A percentile compares a stretch with the other conserved stretches of the same genome.
Evolutionary conservation across 2,888 invertebrate genomes (phyloP).

Genomic region (Acleris emargana): DNA sequence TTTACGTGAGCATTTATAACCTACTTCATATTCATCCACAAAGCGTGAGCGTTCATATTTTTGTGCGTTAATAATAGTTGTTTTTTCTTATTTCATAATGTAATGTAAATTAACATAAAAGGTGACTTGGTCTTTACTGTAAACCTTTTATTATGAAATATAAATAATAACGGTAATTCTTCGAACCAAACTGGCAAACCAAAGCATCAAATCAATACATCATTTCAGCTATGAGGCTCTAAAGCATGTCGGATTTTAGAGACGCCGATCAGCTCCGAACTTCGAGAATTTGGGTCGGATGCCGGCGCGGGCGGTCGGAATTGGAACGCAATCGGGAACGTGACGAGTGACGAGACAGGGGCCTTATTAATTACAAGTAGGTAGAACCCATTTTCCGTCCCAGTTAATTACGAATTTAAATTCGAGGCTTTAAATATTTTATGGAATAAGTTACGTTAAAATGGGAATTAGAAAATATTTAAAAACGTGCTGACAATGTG

Average conservation of each 20-base stretch:
- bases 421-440: conserved; percentile 2
- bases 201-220: conserved; percentile 16
- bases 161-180: not conserved
- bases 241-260: conserved; percentile 7
- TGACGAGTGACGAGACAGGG: conserved; percentile 42
- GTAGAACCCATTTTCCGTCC: conserved; percentile 23
- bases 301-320: conserved; percentile 51
- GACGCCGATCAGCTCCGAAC: conserved; percentile 42
- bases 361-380: conserved; percentile 28
- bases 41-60: too few relatives aligned
- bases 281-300: conserved; percentile 63
- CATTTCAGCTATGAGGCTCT: conserved; percentile 24
- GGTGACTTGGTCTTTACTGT: too few relatives aligned
- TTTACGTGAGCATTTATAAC: too few relatives aligned
- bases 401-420: conserved; percentile 24
- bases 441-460: conserved; percentile 16
- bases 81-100: too few relatives aligned
- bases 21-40: too few relatives aligned
- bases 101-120: too few relatives aligned
- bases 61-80: too few relatives aligned
- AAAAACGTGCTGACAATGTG: conserved; percentile 18
- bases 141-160: too few relatives aligned
- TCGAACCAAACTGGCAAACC: not conserved
- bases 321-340: conserved; percentile 62
- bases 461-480: conserved; percentile 1